Base-by-base conservation (phyloP, 2,797 vertebrate species). In the Enteromius treurensis region DNA sequence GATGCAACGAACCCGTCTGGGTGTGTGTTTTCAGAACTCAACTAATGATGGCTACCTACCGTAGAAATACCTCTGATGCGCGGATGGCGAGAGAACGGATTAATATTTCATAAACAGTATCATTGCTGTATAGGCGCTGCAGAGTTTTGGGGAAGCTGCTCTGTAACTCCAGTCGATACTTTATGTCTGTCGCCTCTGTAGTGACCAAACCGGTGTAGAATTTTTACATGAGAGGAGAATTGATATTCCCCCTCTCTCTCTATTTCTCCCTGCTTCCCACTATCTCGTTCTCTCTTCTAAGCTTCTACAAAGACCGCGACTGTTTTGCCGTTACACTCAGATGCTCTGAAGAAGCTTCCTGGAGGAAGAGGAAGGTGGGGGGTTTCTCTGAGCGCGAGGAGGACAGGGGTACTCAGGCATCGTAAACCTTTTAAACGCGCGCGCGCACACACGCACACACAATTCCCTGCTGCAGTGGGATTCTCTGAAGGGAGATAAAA, bases 401-500 rank as follows among this genome's bases (percentile, higher is more conserved):
- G 81, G 80, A 88, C 85, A 88, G 83, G 82, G 81, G 81, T 81
- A 80, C 80, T 85, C 81, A 83, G 83, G 86, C 86, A 86, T 86
- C 85, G 73, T 87, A 88, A 86, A 87, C 86, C 86, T 85, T 84
- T 86, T 85, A 87, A 87, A 80, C 70, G 81, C 77, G n/a, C 26
- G 40, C 77, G 65, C 40, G 26, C 84, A 5, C 74, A 23, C 77
- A 75, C 81, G 42, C 81, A 79, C 84, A 29, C 85, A 83, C 76
- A 64, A 88, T 81, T 85, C 82, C 87, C 83, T 82, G 84, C 86
- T 87, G 86, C 86, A 86, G 83, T 64, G 85, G 88, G 88, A 85
- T 86, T 87, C 85, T 89, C 88, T 85, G 88, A 87, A 87, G 85
- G 83, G 55, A 89, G 88, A 87, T 89, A 87, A 87, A 89, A 75